Conservation (phyloP, 2,113 vertebrate genomes). For the Tiliqua scincoides region DNA sequence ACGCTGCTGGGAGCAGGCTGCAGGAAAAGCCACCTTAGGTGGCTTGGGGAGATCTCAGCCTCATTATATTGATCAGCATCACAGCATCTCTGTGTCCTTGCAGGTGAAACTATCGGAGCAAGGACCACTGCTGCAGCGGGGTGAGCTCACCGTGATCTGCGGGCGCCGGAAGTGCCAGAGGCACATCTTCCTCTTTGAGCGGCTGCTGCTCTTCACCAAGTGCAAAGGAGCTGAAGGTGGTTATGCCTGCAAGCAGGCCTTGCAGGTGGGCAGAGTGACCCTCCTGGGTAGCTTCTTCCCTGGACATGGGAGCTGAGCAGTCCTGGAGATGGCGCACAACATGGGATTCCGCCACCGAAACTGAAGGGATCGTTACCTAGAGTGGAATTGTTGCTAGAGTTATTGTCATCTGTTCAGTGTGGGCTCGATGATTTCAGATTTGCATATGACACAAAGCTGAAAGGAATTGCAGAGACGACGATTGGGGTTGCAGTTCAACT, state of each 20-base stretch:
- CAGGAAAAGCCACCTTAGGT: not conserved
- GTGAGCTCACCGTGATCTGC: slow-evolving; percentile 83
- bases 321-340: not conserved
- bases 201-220: slow-evolving; percentile 87
- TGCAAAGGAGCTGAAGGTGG: slow-evolving; percentile 80
- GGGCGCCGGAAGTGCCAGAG: slow-evolving; percentile 84
- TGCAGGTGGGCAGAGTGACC: slow-evolving; percentile 73
- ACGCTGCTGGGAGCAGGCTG: not conserved
- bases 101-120: slow-evolving; percentile 80
- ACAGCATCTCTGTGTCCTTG: not conserved
- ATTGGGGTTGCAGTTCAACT: not conserved
- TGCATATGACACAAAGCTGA: not conserved
- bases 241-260: slow-evolving; percentile 84
- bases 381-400: not conserved
- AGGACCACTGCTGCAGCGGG: slow-evolving; percentile 87
- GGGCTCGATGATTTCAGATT: not conserved
- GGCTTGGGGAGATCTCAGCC: not conserved
- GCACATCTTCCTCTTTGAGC: slow-evolving; percentile 89
- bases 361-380: not conserved
- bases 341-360: no score
- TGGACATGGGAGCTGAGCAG: not conserved
- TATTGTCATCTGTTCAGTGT: not conserved
- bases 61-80: accelerated
- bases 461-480: not conserved
- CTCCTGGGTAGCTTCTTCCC: not conserved